These are phyloP conservation scores for Sebastes taczanowskii DNA, from an alignment of 2,797 vertebrate species.

Conservation along the genomic window DNA sequence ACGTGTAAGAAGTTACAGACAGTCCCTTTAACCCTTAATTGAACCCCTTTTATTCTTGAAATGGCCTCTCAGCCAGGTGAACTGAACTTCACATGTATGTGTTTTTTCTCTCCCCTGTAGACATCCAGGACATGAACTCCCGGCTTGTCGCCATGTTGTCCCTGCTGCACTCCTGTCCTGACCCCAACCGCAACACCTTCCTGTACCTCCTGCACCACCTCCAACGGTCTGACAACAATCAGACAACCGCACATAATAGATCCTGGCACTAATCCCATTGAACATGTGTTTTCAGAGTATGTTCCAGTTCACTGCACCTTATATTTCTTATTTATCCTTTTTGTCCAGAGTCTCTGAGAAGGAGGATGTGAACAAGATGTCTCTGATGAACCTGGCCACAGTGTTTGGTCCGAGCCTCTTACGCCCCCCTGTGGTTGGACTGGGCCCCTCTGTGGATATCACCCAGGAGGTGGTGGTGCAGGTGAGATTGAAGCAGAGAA, in stretches of 20 bases:
- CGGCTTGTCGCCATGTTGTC: constrained; percentile 68
- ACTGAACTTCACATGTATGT: background rate
- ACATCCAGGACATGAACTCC: constrained; percentile 64
- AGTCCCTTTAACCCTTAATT: too few relatives aligned
- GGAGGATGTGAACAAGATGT: constrained; percentile 80
- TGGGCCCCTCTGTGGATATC: constrained; percentile 68
- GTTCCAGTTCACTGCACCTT: background rate
- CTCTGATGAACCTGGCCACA: constrained; percentile 81
- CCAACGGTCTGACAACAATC: constrained; percentile 64
- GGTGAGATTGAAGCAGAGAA: constrained; percentile 49
- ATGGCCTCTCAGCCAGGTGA: too few relatives aligned
- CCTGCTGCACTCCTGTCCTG: constrained; percentile 74
- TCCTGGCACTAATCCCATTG: background rate
- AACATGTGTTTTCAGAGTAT: background rate
- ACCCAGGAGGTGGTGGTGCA: constrained; percentile 83
- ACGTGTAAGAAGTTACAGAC: too few relatives aligned
- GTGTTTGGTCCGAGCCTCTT: constrained; percentile 84
- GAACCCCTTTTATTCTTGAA: too few relatives aligned
- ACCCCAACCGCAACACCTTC: constrained; percentile 79
- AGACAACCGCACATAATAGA: background rate
- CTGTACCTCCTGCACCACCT: constrained; percentile 83
- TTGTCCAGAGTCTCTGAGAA: constrained; percentile 71
- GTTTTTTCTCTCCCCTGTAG: constrained; percentile 44
- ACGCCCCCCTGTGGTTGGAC: constrained; percentile 72
- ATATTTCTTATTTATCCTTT: background rate